phyloP scores from a whole-genome alignment of 1,140 invertebrate genomes.

The Drosophila setifemur region DNA sequence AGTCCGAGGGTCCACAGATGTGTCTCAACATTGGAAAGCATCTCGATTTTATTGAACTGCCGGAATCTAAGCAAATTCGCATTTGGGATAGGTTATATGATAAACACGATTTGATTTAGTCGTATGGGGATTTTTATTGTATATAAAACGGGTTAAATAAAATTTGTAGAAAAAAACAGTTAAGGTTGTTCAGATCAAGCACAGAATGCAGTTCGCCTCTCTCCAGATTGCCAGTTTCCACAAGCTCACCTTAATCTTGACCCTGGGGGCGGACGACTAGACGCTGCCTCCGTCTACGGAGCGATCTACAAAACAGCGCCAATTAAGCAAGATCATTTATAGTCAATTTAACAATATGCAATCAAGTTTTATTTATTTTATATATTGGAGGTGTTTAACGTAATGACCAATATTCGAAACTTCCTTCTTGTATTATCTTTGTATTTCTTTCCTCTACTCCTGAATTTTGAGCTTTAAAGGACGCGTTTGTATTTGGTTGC shows the following conservation, averaged over 20 bases:
- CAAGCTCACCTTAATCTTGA: neutral
- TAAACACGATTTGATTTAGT: constrained; percentile 32
- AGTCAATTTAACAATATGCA: too few relatives aligned
- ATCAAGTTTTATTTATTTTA: too few relatives aligned
- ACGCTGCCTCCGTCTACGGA: neutral
- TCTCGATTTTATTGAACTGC: constrained; percentile 68
- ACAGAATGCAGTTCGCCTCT: neutral
- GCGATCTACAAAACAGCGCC: neutral
- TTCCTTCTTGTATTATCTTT: too few relatives aligned
- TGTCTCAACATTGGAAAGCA: constrained; percentile 81
- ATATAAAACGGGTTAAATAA: neutral
- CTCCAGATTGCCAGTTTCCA: constrained; percentile 1
- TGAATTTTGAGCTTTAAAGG: too few relatives aligned
- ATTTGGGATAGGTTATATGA: constrained; percentile 82
- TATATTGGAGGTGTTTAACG: too few relatives aligned
- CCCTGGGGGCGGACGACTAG: neutral
- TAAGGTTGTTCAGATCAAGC: too few relatives aligned
- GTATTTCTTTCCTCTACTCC: too few relatives aligned
- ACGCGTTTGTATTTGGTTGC: too few relatives aligned
- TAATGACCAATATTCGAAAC: too few relatives aligned
- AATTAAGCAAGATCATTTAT: neutral
- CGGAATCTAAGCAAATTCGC: constrained; percentile 74
- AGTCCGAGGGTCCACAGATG: constrained; percentile 23
- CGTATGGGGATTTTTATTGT: neutral
- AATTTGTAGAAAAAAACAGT: too few relatives aligned